Conservation (phyloP, 2,113 vertebrate genomes). For the Rattus rattus region DNA sequence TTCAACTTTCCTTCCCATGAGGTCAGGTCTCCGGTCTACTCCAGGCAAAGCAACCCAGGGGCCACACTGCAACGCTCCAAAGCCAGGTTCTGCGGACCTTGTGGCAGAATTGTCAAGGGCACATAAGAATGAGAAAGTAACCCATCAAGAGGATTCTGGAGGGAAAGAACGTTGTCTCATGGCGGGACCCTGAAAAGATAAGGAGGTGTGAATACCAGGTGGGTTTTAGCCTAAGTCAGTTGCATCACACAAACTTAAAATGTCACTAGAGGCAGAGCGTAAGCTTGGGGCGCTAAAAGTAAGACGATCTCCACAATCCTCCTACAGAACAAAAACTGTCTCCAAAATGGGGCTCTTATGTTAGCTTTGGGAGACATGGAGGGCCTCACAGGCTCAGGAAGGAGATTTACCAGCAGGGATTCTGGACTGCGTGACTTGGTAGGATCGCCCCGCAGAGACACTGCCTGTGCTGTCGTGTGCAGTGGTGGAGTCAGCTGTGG, state of each 20-base stretch:
- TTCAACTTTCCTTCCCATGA: neutral
- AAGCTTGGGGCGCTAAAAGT: fast-evolving
- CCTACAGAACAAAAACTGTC: neutral
- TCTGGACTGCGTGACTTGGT: neutral
- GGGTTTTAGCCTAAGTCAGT: neutral
- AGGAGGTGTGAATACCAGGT: no score
- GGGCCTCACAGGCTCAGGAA: fast-evolving
- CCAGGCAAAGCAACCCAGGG: no score
- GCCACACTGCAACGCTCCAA: neutral
- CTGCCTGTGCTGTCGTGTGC: neutral
- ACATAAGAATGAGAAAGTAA: neutral
- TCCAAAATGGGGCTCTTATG: neutral
- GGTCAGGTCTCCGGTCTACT: neutral
- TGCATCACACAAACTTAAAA: neutral
- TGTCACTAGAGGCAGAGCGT: neutral
- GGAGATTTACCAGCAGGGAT: neutral
- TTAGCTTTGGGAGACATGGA: neutral
- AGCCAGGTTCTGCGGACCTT: neutral
- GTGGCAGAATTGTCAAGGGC: neutral
- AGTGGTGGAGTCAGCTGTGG: neutral
- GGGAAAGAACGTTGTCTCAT: neutral
- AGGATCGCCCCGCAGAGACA: neutral
- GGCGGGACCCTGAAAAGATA: neutral
- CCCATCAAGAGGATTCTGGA: no score
- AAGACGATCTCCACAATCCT: fast-evolving